Evolutionary conservation across 2,888 invertebrate species (phyloP).

Genomic region (Ferrisia virgata): DNA sequence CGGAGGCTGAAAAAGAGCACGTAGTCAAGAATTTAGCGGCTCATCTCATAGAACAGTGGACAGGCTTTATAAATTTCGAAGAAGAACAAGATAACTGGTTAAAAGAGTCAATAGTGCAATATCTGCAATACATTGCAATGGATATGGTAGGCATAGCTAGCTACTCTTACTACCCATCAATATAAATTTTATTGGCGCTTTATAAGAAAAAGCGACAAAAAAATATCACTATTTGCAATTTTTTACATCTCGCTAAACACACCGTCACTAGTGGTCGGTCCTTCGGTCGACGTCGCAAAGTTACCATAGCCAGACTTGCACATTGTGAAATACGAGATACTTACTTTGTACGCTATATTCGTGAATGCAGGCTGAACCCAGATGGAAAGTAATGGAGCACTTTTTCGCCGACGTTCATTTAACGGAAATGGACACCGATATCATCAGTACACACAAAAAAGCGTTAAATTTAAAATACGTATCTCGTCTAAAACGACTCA

Average conservation of each 20-base stretch:
- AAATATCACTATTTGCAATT: background rate
- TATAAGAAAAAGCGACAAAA: background rate
- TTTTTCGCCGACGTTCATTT: conserved; percentile 27
- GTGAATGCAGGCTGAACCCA: conserved; percentile 16
- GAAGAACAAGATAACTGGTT: conserved; percentile 33
- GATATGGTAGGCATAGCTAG: background rate
- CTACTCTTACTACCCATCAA: too few species aligned
- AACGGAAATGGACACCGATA: conserved; percentile 35
- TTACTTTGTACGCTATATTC: background rate
- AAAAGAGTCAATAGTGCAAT: conserved; percentile 25
- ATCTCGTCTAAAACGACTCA: background rate
- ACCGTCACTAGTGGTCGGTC: too few species aligned
- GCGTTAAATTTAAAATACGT: background rate
- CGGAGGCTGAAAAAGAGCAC: conserved; percentile 27
- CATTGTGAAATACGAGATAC: background rate
- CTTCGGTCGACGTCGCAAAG: too few species aligned
- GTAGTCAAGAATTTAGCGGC: conserved; percentile 25
- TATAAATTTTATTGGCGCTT: too few species aligned
- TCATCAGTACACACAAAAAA: conserved; percentile 25
- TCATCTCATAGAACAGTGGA: conserved; percentile 36
- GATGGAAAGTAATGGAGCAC: conserved; percentile 34
- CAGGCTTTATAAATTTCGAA: background rate
- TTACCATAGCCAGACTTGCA: too few species aligned
- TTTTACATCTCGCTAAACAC: background rate
- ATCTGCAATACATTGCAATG: conserved; percentile 27